Conservation (phyloP, 2,888 invertebrate species). For the Nomada ferruginata region DNA sequence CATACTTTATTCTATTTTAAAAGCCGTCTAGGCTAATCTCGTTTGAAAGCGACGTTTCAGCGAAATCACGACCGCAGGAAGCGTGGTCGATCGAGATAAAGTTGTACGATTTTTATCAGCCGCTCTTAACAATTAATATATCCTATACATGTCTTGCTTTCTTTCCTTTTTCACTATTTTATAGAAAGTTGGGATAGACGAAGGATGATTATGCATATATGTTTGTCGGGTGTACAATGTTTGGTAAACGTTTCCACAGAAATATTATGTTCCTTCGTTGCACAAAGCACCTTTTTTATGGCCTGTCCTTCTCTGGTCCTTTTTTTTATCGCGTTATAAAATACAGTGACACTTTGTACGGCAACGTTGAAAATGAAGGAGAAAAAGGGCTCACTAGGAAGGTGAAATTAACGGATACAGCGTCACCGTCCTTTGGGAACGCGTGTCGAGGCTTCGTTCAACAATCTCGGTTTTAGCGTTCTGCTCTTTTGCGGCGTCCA, state of each 20-base stretch:
- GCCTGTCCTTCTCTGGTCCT: neutral
- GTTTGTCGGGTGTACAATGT: no score
- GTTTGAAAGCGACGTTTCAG: conserved; percentile 31
- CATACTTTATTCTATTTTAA: conserved; percentile 41
- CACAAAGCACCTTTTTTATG: neutral
- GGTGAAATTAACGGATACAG: conserved; percentile 17
- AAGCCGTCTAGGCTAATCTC: conserved; percentile 28
- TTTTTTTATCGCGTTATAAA: conserved; percentile 3
- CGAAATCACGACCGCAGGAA: conserved; percentile 14
- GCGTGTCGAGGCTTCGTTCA: conserved; percentile 3
- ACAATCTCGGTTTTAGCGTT: conserved; percentile 19
- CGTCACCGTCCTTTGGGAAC: neutral
- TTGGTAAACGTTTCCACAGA: conserved; percentile 2
- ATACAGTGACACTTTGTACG: conserved; percentile 12
- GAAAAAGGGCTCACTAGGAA: neutral
- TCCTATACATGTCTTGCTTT: neutral
- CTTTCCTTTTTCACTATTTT: neutral
- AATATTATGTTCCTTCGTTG: conserved; percentile 14
- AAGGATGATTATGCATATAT: no score
- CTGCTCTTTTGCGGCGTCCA: neutral
- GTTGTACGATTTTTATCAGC: neutral
- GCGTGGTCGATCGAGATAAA: conserved; percentile 12
- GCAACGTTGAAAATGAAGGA: neutral
- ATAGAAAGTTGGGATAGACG: neutral
- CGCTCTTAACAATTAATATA: neutral